Evolutionary conservation across 2,113 vertebrate species (phyloP).

Genomic region (Alces alces): DNA sequence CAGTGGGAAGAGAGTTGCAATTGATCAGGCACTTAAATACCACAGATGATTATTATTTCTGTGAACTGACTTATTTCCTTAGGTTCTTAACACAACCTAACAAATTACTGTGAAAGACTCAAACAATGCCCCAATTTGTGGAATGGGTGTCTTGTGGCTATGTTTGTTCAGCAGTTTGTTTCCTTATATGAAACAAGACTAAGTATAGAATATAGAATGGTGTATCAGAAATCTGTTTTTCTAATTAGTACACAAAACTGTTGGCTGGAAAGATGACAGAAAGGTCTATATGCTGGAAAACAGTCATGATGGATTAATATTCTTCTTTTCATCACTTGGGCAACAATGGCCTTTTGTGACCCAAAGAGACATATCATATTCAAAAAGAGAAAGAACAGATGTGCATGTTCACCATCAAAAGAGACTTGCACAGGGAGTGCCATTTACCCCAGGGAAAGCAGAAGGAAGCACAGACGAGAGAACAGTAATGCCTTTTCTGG

Average conservation of each 20-base stretch:
- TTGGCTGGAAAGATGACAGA: constrained; percentile 43
- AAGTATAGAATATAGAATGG: constrained; percentile 3
- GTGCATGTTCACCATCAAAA: constrained; percentile 18
- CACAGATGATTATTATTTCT: not conserved
- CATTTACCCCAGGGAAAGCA: not conserved
- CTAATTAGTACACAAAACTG: constrained; percentile 40
- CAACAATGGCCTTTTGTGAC: constrained; percentile 44
- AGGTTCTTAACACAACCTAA: constrained; percentile 28
- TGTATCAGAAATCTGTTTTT: constrained; percentile 44
- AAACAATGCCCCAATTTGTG: not conserved
- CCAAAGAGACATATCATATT: not conserved
- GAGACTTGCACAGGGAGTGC: constrained; percentile 37
- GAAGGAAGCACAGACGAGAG: constrained; percentile 27
- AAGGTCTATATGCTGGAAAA: constrained; percentile 40
- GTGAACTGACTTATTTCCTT: not conserved
- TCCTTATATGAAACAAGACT: constrained; percentile 26
- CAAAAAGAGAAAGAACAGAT: constrained; percentile 36
- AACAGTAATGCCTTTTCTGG: constrained; percentile 32
- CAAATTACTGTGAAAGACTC: constrained; percentile 19
- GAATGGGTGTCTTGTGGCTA: constrained; percentile 33
- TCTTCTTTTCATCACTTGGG: not conserved
- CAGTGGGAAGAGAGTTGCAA: not conserved
- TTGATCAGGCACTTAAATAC: not conserved
- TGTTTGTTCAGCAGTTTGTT: constrained; percentile 37
- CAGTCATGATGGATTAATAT: constrained; percentile 27